A percentile compares a stretch with the other conserved stretches of the same genome.
phyloP scores from a whole-genome alignment of 2,888 invertebrate species.

The Agonopterix arenella region DNA sequence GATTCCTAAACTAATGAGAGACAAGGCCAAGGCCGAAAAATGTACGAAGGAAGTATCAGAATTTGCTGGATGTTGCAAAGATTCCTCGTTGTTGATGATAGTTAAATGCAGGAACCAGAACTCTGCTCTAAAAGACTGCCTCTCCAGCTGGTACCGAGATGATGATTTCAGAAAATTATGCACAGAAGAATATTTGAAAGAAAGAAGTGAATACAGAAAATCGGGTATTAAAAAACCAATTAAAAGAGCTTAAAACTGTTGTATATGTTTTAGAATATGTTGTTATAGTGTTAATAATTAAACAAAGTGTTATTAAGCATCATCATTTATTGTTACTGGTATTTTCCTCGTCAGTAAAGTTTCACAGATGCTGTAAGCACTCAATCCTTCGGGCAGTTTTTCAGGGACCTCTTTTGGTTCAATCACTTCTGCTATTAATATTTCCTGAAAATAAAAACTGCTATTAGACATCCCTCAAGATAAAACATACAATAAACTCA shows the following conservation, averaged over 20 bases:
- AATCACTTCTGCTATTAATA: slow-evolving; percentile 80
- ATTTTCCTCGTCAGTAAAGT: slow-evolving; percentile 78
- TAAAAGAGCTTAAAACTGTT: slow-evolving; percentile 46
- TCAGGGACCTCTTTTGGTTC: slow-evolving; percentile 33
- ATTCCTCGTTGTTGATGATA: slow-evolving; percentile 81
- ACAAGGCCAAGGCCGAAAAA: slow-evolving; percentile 86
- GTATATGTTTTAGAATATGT: slow-evolving; percentile 7
- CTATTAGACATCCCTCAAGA: no score
- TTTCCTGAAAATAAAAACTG: slow-evolving; percentile 75
- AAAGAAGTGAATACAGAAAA: slow-evolving; percentile 87
- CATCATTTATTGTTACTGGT: slow-evolving; percentile 57
- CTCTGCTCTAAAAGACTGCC: slow-evolving; percentile 81
- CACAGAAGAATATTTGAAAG: slow-evolving; percentile 86
- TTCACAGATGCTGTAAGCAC: slow-evolving; percentile 79
- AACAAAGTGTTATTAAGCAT: slow-evolving; percentile 37
- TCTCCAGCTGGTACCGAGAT: slow-evolving; percentile 86
- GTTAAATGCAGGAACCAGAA: slow-evolving; percentile 86
- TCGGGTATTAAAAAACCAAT: slow-evolving; percentile 84
- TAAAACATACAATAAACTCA: no score
- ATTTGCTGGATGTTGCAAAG: slow-evolving; percentile 85
- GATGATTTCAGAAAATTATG: slow-evolving; percentile 85
- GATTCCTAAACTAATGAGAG: slow-evolving; percentile 92
- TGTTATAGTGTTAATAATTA: slow-evolving; percentile 39
- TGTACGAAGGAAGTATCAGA: slow-evolving; percentile 84
- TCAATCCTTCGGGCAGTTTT: slow-evolving; percentile 66